Base-by-base conservation (phyloP, 2,888 invertebrate species). In the Geotrupes spiniger region DNA sequence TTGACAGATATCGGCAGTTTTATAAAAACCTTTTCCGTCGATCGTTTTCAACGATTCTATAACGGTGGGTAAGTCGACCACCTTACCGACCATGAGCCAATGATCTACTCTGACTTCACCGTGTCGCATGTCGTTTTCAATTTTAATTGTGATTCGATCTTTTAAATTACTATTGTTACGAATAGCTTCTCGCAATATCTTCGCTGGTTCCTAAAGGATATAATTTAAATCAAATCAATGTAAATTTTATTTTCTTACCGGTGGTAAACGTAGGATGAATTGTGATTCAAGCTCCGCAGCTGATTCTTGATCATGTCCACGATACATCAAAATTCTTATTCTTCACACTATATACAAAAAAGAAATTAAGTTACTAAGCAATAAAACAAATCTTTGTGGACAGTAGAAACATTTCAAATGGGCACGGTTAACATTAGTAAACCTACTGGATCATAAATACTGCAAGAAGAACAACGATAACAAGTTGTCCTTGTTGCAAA, bases 1-100 rank as follows among this genome's bases (percentile, higher is more conserved):
- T 79, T 97, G 98, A 63, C 92, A 92, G 53, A 99, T 84, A 72
- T 99, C 98, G 0, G 96, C 94, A 1, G 96, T 92, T 77, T 99
- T 99, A 69, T 98, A 99, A 63, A 98, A 92, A 63, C 91, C 95
- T 73, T 96, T 98, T 53, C 83, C 86, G 69, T 99, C 99, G 45
- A 97, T 91, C 0, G 96, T 96, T 76, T 99, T 99, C 46, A 92
- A 75, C 0, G 94, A 90, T 74, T 99, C 97, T 10, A 94, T 83
- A 4, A 97, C 79, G 3, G 92, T 90, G 0, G 97, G 97, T 36
- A 97, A 72, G 72, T 98, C 97, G 0, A 94, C 84, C 21, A 96
- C 81, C 77, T 93, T 94, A 0, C 90, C 85, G 67, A 88, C 87
- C 67, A 94, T 81, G 16, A 89, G 68, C 83, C 91, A 91, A 59